These are phyloP conservation scores for Copidosoma aretas DNA, from an alignment of 2,888 invertebrate genomes.

Conservation along the genomic window DNA sequence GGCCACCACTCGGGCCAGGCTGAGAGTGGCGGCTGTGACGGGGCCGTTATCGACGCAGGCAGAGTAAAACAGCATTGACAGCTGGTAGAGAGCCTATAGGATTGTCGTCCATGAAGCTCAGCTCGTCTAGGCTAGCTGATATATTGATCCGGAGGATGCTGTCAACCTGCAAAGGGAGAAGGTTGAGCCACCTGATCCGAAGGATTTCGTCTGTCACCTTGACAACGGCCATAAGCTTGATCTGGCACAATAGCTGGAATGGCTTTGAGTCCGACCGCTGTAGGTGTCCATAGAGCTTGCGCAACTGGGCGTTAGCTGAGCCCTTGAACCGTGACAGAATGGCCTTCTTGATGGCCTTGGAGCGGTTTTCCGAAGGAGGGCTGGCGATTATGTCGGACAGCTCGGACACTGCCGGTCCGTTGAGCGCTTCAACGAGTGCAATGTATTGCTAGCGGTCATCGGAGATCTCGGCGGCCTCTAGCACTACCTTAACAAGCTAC, in stretches of 20 bases:
- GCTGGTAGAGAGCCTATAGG: not conserved
- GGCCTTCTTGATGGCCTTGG: not conserved
- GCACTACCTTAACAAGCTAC: too few species aligned
- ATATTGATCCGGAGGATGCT: too few species aligned
- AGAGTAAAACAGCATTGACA: not conserved
- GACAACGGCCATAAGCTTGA: not conserved
- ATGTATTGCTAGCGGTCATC: not conserved
- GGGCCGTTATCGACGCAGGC: not conserved
- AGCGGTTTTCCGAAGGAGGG: not conserved
- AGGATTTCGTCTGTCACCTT: not conserved
- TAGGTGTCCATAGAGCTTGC: not conserved
- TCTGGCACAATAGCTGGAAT: not conserved
- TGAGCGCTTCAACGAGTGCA: not conserved
- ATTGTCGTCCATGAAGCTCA: not conserved
- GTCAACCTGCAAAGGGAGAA: not conserved
- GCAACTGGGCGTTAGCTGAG: too few species aligned
- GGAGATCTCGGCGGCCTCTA: not conserved
- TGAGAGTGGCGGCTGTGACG: not conserved
- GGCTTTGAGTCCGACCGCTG: not conserved
- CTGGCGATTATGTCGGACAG: not conserved
- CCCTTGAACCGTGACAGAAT: too few species aligned
- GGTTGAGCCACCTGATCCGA: not conserved
- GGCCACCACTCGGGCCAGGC: not conserved
- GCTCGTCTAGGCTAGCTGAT: not conserved
- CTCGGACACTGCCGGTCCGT: too few species aligned